A percentile compares a stretch with the other conserved stretches of the same genome.
phyloP scores from a whole-genome alignment of 2,888 invertebrate genomes.

The Pimpla rufipes region DNA sequence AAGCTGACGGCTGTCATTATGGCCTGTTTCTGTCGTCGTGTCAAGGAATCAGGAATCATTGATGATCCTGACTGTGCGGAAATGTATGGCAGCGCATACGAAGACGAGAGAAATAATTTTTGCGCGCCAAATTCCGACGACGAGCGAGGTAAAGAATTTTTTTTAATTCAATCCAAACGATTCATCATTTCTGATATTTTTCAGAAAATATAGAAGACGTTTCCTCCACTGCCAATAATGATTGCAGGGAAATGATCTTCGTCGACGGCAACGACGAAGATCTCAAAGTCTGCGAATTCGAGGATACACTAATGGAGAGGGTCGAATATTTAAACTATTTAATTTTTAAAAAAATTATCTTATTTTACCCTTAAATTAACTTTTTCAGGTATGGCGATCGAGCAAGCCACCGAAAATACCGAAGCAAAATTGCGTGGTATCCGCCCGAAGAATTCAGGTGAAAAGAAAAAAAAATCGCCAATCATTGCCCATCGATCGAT shows the following conservation, averaged over 20 bases:
- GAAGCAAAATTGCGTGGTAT: slow-evolving; percentile 54
- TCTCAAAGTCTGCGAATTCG: slow-evolving; percentile 67
- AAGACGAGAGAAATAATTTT: slow-evolving; percentile 21
- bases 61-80: neutral
- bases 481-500: neutral
- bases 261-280: slow-evolving; percentile 72
- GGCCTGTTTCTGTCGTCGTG: neutral
- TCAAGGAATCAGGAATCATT: neutral
- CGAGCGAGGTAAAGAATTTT: slow-evolving; percentile 14
- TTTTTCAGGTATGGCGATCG: slow-evolving; percentile 68
- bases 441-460: slow-evolving; percentile 70
- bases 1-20: slow-evolving; percentile 8
- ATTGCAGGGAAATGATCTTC: slow-evolving; percentile 64
- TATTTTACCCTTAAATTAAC: neutral
- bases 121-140: slow-evolving; percentile 5
- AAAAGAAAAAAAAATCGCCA: slow-evolving; percentile 23
- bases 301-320: slow-evolving; percentile 69
- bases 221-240: neutral
- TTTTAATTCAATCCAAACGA: neutral
- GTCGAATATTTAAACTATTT: slow-evolving; percentile 41
- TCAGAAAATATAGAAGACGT: slow-evolving; percentile 17
- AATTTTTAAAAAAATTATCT: neutral
- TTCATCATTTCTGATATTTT: neutral
- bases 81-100: slow-evolving; percentile 23
- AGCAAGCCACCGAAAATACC: slow-evolving; percentile 68